phyloP scores from a whole-genome alignment of 1,140 invertebrate genomes.

The Condylostylus longicornis region DNA sequence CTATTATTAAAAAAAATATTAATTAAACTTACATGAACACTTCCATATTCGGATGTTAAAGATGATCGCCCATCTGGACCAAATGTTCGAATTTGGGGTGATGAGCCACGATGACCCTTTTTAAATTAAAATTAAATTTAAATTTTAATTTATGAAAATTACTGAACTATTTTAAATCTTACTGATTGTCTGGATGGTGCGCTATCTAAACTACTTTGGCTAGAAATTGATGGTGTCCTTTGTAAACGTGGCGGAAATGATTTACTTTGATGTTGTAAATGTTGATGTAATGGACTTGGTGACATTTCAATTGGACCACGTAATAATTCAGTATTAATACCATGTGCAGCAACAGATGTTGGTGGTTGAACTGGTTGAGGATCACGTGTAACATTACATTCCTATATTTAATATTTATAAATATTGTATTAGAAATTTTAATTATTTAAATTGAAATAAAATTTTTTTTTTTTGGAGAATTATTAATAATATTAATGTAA shows the following conservation, averaged over 20 bases:
- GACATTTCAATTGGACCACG: conserved; percentile 24
- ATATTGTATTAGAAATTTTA: conserved; percentile 2
- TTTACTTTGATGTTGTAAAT: conserved; percentile 26
- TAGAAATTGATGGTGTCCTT: conserved; percentile 62
- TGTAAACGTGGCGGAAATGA: conserved; percentile 36
- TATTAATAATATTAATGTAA: not conserved
- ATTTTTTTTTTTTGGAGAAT: not conserved
- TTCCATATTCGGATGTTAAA: conserved; percentile 23
- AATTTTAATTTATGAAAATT: too few species aligned
- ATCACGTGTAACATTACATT: conserved; percentile 48
- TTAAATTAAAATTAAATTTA: conserved; percentile 6
- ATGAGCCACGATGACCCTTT: conserved; percentile 54
- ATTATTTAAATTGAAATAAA: not conserved
- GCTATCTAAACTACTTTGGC: conserved; percentile 61
- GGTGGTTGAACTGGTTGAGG: conserved; percentile 42
- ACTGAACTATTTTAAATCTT: conserved; percentile 14
- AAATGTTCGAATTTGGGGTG: conserved; percentile 60
- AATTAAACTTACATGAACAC: conserved; percentile 15
- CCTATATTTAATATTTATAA: conserved; percentile 32
- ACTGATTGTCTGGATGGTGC: conserved; percentile 49
- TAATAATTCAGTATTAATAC: conserved; percentile 26
- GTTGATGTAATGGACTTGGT: conserved; percentile 29
- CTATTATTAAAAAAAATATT: too few species aligned
- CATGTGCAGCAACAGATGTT: conserved; percentile 16
- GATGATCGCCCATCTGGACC: conserved; percentile 50